Evolutionary conservation across 2,797 vertebrate species (phyloP).

Genomic region (Triplophysa yarkandensis): DNA sequence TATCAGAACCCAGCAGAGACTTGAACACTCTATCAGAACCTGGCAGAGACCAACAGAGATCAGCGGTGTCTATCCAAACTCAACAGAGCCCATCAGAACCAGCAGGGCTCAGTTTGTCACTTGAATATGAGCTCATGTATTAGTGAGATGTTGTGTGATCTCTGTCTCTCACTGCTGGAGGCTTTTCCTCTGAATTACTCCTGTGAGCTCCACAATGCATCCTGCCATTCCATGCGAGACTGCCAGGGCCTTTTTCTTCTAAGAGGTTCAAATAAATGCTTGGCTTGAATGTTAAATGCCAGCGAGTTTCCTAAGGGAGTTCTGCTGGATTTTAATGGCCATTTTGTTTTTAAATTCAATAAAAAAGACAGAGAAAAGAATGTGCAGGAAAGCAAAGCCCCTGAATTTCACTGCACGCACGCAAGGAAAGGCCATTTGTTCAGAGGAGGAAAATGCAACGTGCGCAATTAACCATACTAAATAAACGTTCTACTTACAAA

Average conservation of each 20-base stretch:
- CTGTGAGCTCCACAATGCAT: slow-evolving; percentile 5
- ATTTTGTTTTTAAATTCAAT: slow-evolving; percentile 72
- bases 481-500: neutral
- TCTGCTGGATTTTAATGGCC: slow-evolving; percentile 66
- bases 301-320: slow-evolving; percentile 61
- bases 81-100: neutral
- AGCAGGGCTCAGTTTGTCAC: neutral
- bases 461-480: neutral
- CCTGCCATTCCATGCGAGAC: slow-evolving; percentile 29
- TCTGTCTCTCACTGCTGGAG: neutral
- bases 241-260: slow-evolving; percentile 18
- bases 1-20: neutral
- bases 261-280: slow-evolving; percentile 31
- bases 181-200: neutral
- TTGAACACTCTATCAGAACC: too few relatives aligned
- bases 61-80: neutral
- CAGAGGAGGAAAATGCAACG: neutral
- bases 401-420: neutral
- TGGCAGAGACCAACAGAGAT: neutral
- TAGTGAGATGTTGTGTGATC: slow-evolving; percentile 1
- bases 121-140: neutral
- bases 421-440: neutral
- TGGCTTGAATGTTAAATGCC: slow-evolving; percentile 66
- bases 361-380: neutral
- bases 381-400: neutral